Conservation (phyloP, 2,797 vertebrate genomes). For the Channallabes apus region DNA sequence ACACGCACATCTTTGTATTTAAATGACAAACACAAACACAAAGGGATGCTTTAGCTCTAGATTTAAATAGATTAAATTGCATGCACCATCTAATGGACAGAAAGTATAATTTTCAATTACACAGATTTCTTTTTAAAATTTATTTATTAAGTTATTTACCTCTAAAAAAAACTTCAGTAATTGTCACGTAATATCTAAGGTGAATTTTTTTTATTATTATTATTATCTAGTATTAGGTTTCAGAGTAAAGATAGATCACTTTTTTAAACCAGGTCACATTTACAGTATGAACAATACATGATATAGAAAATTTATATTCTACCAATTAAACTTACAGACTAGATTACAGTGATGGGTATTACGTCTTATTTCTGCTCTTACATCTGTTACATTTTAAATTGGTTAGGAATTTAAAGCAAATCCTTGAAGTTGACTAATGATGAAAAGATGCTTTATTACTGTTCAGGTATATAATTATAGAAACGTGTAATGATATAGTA, state of each 20-base stretch:
- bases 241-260: background rate
- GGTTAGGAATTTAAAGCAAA: background rate
- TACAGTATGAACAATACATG: background rate
- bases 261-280: background rate
- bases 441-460: too few relatives aligned
- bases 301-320: background rate
- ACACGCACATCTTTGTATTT: constrained; percentile 31
- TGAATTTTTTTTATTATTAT: background rate
- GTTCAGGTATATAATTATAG: background rate
- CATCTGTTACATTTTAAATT: background rate
- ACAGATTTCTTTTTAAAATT: background rate
- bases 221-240: background rate
- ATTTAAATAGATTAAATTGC: constrained; percentile 5
- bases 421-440: background rate
- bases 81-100: background rate
- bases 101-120: background rate
- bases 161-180: background rate
- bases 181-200: background rate
- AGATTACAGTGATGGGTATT: background rate
- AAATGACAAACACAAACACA: constrained; percentile 28
- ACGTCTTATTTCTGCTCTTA: background rate
- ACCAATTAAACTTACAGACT: background rate
- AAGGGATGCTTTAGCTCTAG: constrained; percentile 36
- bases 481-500: background rate
- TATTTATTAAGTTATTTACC: too few relatives aligned